These are phyloP conservation scores for Poeciliopsis presidionis DNA, from an alignment of 2,797 vertebrate genomes.

Conservation along the genomic window DNA sequence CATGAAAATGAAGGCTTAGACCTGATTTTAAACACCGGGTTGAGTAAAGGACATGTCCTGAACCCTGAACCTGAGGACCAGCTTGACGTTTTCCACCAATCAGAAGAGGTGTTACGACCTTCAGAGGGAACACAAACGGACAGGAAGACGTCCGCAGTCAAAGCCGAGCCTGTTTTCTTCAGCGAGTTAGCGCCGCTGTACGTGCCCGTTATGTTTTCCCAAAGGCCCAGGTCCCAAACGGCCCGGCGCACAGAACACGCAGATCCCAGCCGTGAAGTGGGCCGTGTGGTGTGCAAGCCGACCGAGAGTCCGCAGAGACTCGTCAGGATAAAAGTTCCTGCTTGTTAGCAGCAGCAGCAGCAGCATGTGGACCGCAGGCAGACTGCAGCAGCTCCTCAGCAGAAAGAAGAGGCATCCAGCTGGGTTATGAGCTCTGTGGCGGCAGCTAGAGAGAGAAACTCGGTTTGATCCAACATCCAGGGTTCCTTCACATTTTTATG, in stretches of 20 bases:
- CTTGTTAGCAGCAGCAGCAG: slow-evolving; percentile 46
- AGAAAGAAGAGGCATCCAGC: slow-evolving; percentile 24
- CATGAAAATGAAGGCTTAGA: slow-evolving; percentile 28
- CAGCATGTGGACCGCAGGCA: slow-evolving; percentile 1
- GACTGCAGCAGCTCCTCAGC: slow-evolving; percentile 14
- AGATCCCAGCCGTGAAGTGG: slow-evolving; percentile 26
- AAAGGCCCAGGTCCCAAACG: slow-evolving; percentile 27
- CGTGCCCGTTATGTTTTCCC: slow-evolving; percentile 40
- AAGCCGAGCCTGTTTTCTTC: slow-evolving; percentile 43
- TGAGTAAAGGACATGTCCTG: not conserved
- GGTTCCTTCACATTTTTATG: not conserved
- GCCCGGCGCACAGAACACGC: slow-evolving; percentile 38
- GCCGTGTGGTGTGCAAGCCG: too few species aligned
- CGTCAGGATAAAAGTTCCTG: slow-evolving; percentile 40
- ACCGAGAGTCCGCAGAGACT: slow-evolving; percentile 43
- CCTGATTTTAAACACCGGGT: slow-evolving; percentile 10
- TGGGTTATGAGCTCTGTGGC: not conserved
- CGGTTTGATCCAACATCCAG: not conserved
- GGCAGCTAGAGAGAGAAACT: not conserved
- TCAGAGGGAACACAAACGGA: slow-evolving; percentile 4
- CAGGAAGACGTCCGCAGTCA: slow-evolving; percentile 14
- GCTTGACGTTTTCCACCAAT: slow-evolving; percentile 8
- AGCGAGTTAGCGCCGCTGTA: slow-evolving; percentile 54
- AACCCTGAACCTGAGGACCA: slow-evolving; percentile 28
- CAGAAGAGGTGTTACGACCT: slow-evolving; percentile 21